Base-by-base conservation (phyloP, 2,888 invertebrate genomes). In the Phoronis australis region DNA sequence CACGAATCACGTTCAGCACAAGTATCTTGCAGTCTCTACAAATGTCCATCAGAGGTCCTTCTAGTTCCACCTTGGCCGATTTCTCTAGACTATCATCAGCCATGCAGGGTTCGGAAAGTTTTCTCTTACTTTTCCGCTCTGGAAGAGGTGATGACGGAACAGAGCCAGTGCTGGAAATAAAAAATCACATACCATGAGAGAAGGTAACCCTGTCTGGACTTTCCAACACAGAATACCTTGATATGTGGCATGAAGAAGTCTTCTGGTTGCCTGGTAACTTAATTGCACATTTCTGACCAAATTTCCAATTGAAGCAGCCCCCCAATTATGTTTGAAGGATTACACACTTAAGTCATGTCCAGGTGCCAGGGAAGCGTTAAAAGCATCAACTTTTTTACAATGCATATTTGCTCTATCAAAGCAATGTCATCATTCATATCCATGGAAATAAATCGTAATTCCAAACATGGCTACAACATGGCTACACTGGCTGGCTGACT, bases 1-100 rank as follows among this genome's bases (percentile, higher is more conserved):
- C 89, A 78, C 90, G 87, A 73, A 94, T 92, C 74, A 94, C 92
- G 80, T 92, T 90, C 65, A 91, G 84, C 52, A 94, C 89, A 87
- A 94, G 88, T 53, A 88, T 87, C 75, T 90, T 90, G 80, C 94
- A 95, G 81, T 94, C 94, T 76, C 89, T 87, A 75, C 94, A 95
- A 42, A 94, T 91, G 54, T 87, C 86, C 86, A 92, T 90, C 70
- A 88, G 85, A 52, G 89, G 86, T 41, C 81, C 81, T 48, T 59
- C 49, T 51, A 60, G 38, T 6, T n/a, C n/a, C 35, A 35, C 35
- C 35, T 12, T n/a, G 35, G 9, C 9, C n/a, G 26, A 23, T 44
- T 45, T 44, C 24, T 45, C 47, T n/a, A n/a, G n/a, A n/a, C n/a
- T n/a, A n/a, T n/a, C n/a, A n/a, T n/a, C n/a, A n/a, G n/a, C n/a